A percentile compares a stretch with the other conserved stretches of the same genome.
Conservation (phyloP, 2,797 vertebrate genomes). For the Mycteria americana region DNA sequence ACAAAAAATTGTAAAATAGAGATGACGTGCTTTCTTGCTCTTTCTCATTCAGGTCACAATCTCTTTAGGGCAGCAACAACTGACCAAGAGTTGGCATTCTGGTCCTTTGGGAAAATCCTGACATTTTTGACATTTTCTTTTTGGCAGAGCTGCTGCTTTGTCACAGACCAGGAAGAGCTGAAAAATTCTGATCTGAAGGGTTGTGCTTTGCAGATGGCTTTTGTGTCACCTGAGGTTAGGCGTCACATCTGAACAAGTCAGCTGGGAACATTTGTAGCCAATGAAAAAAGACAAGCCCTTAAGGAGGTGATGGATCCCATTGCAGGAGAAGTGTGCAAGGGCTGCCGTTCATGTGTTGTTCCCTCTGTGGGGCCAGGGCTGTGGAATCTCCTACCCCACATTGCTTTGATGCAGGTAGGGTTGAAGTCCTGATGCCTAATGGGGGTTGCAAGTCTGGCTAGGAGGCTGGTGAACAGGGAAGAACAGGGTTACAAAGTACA, state of each 20-base stretch:
- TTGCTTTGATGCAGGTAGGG: neutral
- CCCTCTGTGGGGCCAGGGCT: neutral
- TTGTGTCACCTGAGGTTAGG: neutral
- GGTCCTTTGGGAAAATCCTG: neutral
- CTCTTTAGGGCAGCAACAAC: neutral
- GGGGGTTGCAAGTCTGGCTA: neutral
- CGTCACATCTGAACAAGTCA: neutral
- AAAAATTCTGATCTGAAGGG: neutral
- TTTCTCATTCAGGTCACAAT: neutral
- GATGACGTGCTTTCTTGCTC: neutral
- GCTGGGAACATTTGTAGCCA: neutral
- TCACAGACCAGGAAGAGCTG: neutral
- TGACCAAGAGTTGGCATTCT: neutral
- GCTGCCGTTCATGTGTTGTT: rapidly evolving
- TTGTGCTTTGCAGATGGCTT: neutral
- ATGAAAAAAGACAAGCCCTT: neutral
- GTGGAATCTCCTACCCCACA: neutral
- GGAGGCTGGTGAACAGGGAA: neutral
- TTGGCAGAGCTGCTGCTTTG: neutral
- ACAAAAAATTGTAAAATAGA: neutral
- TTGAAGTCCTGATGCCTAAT: neutral
- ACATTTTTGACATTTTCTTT: neutral
- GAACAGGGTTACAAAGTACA: neutral
- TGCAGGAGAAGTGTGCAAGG: neutral
- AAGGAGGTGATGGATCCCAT: neutral